phyloP scores from a whole-genome alignment of 1,140 invertebrate genomes.

The Patella vulgata region DNA sequence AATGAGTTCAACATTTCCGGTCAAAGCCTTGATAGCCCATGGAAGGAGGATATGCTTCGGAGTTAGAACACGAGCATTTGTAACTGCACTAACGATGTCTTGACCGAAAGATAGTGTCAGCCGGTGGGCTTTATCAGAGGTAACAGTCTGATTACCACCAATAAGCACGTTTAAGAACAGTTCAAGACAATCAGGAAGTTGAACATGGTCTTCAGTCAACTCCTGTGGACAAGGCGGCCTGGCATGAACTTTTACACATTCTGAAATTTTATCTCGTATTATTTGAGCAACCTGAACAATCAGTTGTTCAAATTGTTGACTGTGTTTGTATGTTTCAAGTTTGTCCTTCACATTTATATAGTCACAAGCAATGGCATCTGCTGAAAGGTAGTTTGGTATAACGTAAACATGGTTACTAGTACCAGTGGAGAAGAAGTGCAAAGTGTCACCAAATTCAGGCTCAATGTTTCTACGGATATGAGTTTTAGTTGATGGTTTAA shows the following conservation, averaged over 20 bases:
- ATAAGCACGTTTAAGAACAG: not conserved
- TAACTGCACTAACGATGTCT: no score
- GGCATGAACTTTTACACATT: no score
- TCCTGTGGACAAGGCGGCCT: not conserved
- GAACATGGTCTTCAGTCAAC: not conserved
- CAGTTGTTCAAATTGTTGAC: no score
- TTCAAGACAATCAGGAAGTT: not conserved
- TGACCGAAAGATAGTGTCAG: not conserved
- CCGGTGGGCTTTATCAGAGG: not conserved
- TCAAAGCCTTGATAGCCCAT: no score
- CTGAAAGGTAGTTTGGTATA: constrained; percentile 5
- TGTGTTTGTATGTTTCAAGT: no score
- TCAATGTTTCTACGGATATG: not conserved
- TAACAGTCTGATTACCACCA: not conserved
- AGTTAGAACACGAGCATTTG: no score
- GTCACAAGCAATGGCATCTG: not conserved
- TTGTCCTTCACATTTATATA: constrained; percentile 3
- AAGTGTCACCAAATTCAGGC: no score
- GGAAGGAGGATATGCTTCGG: no score
- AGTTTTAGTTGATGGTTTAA: not conserved
- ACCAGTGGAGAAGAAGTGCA: no score
- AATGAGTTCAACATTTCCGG: constrained; percentile 4
- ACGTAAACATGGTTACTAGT: no score
- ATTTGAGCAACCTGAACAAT: no score
- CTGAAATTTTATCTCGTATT: no score